phyloP scores from a whole-genome alignment of 2,113 vertebrate genomes.

The Megalops atlanticus region DNA sequence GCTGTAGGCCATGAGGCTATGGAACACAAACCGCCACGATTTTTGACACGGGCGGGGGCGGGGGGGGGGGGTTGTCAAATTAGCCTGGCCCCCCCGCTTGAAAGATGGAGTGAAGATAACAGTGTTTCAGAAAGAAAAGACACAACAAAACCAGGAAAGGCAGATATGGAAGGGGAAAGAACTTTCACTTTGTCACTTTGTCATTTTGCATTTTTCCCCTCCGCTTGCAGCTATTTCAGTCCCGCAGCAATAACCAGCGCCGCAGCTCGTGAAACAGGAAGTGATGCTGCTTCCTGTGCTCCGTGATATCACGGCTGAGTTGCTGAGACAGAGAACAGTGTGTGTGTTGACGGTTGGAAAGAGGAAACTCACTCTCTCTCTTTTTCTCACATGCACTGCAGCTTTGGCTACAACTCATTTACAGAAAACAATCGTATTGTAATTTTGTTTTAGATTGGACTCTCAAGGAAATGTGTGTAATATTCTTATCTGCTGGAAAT shows the following conservation, averaged over 20 bases:
- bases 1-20: neutral
- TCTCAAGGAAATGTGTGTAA: too few species aligned
- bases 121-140: neutral
- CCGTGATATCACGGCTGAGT: slow-evolving; percentile 30
- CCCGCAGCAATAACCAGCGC: neutral
- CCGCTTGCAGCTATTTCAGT: neutral
- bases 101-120: neutral
- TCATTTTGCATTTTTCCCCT: neutral
- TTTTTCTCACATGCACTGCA: neutral
- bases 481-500: too few species aligned
- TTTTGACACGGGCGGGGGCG: neutral
- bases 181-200: neutral
- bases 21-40: neutral
- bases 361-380: slow-evolving; percentile 21
- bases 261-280: slow-evolving; percentile 33
- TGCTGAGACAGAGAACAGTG: slow-evolving; percentile 20
- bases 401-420: neutral
- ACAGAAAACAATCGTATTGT: neutral
- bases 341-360: slow-evolving; percentile 27
- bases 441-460: too few species aligned
- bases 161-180: neutral
- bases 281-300: slow-evolving; percentile 31
- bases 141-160: neutral
- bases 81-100: neutral
- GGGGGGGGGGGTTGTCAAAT: neutral